Base-by-base conservation (phyloP, 2,797 vertebrate species). In the Euthynnus affinis region DNA sequence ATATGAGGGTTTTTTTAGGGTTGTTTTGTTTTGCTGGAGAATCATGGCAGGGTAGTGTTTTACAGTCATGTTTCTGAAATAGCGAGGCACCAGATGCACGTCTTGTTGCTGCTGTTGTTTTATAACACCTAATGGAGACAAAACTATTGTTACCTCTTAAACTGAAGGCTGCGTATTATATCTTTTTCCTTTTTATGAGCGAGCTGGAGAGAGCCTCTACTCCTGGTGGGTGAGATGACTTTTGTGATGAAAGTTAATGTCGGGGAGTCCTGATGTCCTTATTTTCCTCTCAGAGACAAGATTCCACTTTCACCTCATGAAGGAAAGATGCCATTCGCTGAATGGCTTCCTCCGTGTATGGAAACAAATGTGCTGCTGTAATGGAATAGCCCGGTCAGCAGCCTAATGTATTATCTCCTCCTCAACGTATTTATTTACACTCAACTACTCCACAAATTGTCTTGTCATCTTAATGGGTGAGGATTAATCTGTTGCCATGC, bases 361-460 rank as follows among this genome's bases (percentile, higher is more conserved):
- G 95, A 96, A 95, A 96, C 93, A 96, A 96, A 95, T 96, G 92
- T 92, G 92, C 88, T 88, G 90, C 92, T 84, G 93, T 94, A 95
- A 95, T 95, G 93, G 93, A 94, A 93, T 87, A 90, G 92, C 93
- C 94, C 86, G 92, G 92, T 94, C 94, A 92, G 94, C 88, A 94
- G 91, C 87, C 93, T 96, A 95, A 96, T 95, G 90, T 95, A 95
- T 96, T 95, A 96, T 96, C 94, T 94, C 89, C 92, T 94, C 88
- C 93, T 95, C 95, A 93, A 89, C 71, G 88, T 95, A 94, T 96
- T 96, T 96, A 96, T 96, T 96, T 96, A 96, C 94, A 95, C 94
- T 95, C 93, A 95, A 94, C 95, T 95, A 94, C 94, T 91, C 92
- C 91, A 91, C 93, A 96, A 94, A 96, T 95, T 95, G 95, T 93